A percentile compares a stretch with the other conserved stretches of the same genome.
Conservation (phyloP, 2,797 vertebrate species). For the Buceros bicornis region DNA sequence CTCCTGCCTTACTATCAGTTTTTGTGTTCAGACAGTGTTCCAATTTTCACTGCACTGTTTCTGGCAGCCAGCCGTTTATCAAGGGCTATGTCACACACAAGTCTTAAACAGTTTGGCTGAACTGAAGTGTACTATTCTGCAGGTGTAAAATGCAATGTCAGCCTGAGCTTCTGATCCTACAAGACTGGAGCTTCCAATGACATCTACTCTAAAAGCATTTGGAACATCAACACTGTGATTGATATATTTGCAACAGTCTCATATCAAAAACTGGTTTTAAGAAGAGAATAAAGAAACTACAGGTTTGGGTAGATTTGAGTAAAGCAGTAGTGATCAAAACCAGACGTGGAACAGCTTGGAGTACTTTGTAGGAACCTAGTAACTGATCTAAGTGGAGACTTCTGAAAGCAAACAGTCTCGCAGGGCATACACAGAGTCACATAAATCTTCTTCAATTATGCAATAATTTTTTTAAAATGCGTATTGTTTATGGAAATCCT, state of each 20-base stretch:
- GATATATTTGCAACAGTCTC: background rate
- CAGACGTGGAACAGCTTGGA: background rate
- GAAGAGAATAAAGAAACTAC: background rate
- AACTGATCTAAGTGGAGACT: background rate
- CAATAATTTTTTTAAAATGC: background rate
- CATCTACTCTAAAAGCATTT: background rate
- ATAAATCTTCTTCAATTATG: background rate
- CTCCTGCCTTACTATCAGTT: background rate
- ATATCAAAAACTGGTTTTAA: background rate
- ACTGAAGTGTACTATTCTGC: background rate
- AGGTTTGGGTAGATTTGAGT: background rate
- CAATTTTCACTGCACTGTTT: background rate
- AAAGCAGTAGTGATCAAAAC: background rate
- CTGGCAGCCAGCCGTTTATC: background rate
- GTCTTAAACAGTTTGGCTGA: background rate
- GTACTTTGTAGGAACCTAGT: background rate
- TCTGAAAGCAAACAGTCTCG: background rate
- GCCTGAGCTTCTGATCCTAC: background rate
- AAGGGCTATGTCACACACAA: background rate
- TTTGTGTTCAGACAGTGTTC: background rate
- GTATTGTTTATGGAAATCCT: background rate
- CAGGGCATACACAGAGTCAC: background rate
- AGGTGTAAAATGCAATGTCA: background rate
- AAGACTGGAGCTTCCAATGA: background rate
- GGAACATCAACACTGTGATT: background rate